Conservation (phyloP, 2,113 vertebrate species). For the Andinoacara biseriatus region DNA sequence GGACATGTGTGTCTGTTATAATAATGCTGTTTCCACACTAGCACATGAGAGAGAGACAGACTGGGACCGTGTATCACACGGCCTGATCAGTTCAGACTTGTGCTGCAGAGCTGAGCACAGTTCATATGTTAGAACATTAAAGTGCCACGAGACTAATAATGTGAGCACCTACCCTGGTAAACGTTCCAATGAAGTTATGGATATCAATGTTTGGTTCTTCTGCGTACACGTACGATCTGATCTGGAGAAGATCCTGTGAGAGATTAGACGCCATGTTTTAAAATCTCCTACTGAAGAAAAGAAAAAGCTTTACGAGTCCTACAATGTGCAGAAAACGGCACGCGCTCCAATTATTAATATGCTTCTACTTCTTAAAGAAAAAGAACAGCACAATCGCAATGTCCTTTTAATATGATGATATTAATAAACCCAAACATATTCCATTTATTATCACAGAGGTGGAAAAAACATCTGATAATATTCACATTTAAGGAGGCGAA, state of each 20-base stretch:
- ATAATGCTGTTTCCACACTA: too few relatives aligned
- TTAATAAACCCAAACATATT: too few relatives aligned
- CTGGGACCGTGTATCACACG: fast-evolving
- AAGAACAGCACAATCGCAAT: too few relatives aligned
- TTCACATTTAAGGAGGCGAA: too few relatives aligned
- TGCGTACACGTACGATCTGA: constrained; percentile 90
- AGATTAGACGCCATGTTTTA: not conserved
- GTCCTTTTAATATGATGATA: too few relatives aligned
- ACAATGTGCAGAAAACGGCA: fast-evolving
- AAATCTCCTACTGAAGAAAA: not conserved
- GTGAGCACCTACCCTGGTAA: constrained; percentile 88
- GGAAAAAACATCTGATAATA: too few relatives aligned
- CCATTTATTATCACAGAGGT: too few relatives aligned
- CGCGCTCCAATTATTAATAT: not conserved
- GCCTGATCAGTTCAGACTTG: not conserved
- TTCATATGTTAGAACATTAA: too few relatives aligned
- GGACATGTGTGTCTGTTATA: too few relatives aligned
- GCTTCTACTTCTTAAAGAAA: too few relatives aligned
- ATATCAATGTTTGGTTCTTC: constrained; percentile 98
- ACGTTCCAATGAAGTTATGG: constrained; percentile 96
- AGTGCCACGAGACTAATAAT: not conserved
- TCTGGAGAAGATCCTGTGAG: constrained; percentile 92
- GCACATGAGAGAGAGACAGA: too few relatives aligned
- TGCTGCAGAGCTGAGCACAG: not conserved
- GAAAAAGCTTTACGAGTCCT: not conserved